These are phyloP conservation scores for Leptothorax acervorum DNA, from an alignment of 2,888 invertebrate species.

Conservation along the genomic window DNA sequence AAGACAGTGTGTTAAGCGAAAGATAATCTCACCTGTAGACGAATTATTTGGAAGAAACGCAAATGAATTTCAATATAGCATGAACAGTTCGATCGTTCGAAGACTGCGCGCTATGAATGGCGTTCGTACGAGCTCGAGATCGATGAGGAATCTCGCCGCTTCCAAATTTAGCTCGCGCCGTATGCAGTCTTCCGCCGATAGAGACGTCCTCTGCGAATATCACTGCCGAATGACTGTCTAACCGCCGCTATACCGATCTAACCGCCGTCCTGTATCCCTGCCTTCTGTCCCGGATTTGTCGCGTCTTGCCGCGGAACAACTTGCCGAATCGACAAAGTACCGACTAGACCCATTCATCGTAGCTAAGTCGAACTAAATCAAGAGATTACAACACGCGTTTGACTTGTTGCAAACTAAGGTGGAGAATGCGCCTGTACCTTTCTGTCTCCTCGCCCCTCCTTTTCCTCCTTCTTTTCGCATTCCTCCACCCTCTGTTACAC, in stretches of 20 bases:
- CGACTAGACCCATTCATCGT: conserved; percentile 46
- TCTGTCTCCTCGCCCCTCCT: conserved; percentile 5
- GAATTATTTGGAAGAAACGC: background rate
- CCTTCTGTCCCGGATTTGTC: conserved; percentile 24
- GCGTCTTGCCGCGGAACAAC: conserved; percentile 28
- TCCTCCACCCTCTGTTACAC: conserved; percentile 39
- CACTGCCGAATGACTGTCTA: conserved; percentile 60
- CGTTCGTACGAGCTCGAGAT: conserved; percentile 18
- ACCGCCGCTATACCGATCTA: conserved; percentile 54
- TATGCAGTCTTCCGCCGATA: conserved; percentile 62
- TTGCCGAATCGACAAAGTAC: conserved; percentile 56
- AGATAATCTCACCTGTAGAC: background rate
- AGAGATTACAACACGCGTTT: conserved; percentile 71
- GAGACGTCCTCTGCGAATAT: conserved; percentile 68
- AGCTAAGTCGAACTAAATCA: conserved; percentile 76
- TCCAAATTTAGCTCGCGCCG: conserved; percentile 62
- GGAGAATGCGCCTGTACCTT: conserved; percentile 38
- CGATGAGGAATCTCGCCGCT: conserved; percentile 34
- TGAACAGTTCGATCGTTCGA: background rate
- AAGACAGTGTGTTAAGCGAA: background rate
- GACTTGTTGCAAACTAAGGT: conserved; percentile 42
- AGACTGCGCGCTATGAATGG: conserved; percentile 6
- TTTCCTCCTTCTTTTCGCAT: conserved; percentile 12
- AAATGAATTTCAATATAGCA: background rate
- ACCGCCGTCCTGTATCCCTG: conserved; percentile 31